Percentiles rank a stretch among this genome's conserved stretches.
These are phyloP conservation scores for Recurvirostra avosetta DNA, from an alignment of 2,113 vertebrate species.

Conservation along the genomic window DNA sequence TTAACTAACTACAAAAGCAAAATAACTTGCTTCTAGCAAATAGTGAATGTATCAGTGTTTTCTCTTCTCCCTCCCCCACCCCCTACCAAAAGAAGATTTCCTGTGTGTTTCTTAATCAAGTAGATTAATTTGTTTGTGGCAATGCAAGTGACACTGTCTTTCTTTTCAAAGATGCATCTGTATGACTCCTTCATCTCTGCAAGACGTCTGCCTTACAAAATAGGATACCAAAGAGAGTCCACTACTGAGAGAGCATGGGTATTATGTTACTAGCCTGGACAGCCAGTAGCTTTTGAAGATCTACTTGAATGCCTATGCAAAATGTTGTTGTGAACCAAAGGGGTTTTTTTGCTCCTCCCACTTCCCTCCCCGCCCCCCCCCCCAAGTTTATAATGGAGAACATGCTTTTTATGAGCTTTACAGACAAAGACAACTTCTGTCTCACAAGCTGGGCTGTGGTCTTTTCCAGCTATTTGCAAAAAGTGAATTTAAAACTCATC, in stretches of 20 bases:
- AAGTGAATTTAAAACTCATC: background rate
- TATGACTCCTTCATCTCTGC: slow-evolving; percentile 44
- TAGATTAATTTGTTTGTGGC: background rate
- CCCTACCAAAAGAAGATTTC: background rate
- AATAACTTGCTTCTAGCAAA: background rate
- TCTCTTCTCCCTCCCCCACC: background rate
- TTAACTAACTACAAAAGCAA: background rate
- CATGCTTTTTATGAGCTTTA: background rate
- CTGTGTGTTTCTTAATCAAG: background rate
- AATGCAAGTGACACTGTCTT: slow-evolving; percentile 9
- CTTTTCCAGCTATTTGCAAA: background rate
- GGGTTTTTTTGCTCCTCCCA: background rate
- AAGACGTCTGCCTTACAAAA: background rate
- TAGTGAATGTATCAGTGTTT: background rate
- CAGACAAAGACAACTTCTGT: background rate
- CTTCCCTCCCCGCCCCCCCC: too few relatives aligned
- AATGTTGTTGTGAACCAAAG: background rate
- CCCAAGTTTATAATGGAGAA: background rate
- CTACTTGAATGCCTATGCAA: background rate
- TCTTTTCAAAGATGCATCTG: slow-evolving; percentile 63
- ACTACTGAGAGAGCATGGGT: background rate
- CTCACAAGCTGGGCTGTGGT: background rate
- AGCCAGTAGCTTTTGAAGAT: background rate
- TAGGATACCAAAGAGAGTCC: background rate
- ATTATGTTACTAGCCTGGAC: background rate